A percentile compares a stretch with the other conserved stretches of the same genome.
These are phyloP conservation scores for Oncorhynchus masou DNA, from an alignment of 2,113 vertebrate species.

Conservation along the genomic window DNA sequence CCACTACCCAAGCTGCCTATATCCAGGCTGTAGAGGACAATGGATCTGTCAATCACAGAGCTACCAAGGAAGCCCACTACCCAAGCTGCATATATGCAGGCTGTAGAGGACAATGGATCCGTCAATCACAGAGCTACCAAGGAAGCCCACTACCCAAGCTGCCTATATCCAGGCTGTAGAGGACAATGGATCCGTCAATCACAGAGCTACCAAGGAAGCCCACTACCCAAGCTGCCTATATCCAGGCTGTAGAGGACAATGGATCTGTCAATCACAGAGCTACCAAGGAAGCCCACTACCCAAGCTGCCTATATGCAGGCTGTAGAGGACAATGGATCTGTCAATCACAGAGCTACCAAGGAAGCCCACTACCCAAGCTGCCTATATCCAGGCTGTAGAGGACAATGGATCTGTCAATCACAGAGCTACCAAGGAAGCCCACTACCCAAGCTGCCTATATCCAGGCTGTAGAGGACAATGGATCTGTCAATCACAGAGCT, in stretches of 20 bases:
- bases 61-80: constrained; percentile 56
- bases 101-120: constrained; percentile 66
- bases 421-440: constrained; percentile 56
- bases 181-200: constrained; percentile 71
- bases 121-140: constrained; percentile 68
- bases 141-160: constrained; percentile 38
- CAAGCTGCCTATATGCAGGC: constrained; percentile 44
- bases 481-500: constrained; percentile 69
- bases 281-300: constrained; percentile 55
- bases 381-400: constrained; percentile 58
- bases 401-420: constrained; percentile 72
- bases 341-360: constrained; percentile 68
- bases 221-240: constrained; percentile 23
- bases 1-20: constrained; percentile 28
- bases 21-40: constrained; percentile 66
- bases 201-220: constrained; percentile 59
- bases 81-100: constrained; percentile 39
- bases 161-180: constrained; percentile 57
- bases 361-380: constrained; percentile 37
- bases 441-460: constrained; percentile 25
- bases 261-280: constrained; percentile 69
- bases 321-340: constrained; percentile 66
- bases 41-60: constrained; percentile 70
- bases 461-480: constrained; percentile 68
- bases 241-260: constrained; percentile 67